Evolutionary conservation across 2,113 vertebrate genomes (phyloP).

Genomic region (Anoura caudifer): DNA sequence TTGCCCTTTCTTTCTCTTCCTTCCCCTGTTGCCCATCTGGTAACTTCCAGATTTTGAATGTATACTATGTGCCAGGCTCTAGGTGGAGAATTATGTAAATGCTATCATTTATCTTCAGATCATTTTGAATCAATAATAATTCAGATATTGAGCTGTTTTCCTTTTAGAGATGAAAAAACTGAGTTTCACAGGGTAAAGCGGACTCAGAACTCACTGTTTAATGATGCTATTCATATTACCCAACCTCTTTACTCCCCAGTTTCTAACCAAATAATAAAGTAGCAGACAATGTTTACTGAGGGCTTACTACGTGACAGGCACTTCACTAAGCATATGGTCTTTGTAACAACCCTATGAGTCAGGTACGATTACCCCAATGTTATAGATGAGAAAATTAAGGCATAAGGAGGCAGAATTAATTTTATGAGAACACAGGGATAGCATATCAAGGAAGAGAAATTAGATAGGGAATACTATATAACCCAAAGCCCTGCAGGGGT

Average conservation of each 20-base stretch:
- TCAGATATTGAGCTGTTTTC: background rate
- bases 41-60: background rate
- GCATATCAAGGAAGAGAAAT: background rate
- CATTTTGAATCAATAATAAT: background rate
- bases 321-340: background rate
- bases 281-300: background rate
- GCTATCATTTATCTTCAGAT: background rate
- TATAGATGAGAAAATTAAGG: background rate
- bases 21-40: background rate
- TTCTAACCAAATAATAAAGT: background rate
- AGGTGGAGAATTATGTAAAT: background rate
- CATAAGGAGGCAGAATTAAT: background rate
- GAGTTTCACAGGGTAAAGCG: background rate
- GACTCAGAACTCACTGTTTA: background rate
- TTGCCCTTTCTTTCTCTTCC: accelerated
- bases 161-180: background rate
- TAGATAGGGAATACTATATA: background rate
- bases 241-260: background rate
- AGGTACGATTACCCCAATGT: too few species aligned
- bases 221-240: background rate
- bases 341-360: background rate
- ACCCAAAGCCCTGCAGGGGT: background rate
- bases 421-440: background rate
- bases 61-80: background rate
- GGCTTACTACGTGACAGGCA: background rate